phyloP scores from a whole-genome alignment of 2,113 vertebrate genomes.

The Toxostoma redivivum region DNA sequence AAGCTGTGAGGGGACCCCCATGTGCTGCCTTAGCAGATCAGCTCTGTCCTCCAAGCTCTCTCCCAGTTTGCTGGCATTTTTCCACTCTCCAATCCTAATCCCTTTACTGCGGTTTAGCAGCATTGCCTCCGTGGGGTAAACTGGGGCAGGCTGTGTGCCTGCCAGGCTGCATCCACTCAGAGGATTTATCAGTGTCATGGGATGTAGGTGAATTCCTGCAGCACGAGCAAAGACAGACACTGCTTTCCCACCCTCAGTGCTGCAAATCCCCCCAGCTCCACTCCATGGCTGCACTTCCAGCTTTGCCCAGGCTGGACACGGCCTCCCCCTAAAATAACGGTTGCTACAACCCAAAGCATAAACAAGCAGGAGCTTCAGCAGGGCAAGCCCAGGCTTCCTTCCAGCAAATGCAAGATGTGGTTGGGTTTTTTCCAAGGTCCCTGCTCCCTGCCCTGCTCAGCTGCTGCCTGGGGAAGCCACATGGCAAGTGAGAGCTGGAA shows the following conservation, averaged over 20 bases:
- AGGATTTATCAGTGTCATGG: neutral
- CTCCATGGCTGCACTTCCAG: neutral
- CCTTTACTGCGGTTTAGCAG: neutral
- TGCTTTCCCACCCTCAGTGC: neutral
- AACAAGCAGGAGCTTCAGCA: constrained; percentile 3
- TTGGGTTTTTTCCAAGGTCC: neutral
- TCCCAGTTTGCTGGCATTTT: neutral
- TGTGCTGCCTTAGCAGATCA: neutral
- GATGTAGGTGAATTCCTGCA: neutral
- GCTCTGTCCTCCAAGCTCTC: neutral
- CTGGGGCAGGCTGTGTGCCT: neutral
- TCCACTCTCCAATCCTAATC: neutral
- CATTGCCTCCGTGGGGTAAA: neutral
- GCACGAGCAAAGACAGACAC: neutral
- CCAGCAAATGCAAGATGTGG: neutral
- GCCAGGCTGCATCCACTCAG: neutral
- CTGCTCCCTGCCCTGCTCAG: neutral
- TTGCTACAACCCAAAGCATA: neutral
- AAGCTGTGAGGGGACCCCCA: neutral
- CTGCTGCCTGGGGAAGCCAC: neutral
- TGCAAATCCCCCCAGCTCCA: neutral
- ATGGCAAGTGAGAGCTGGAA: neutral
- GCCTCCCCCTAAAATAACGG: neutral
- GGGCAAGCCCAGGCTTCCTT: neutral
- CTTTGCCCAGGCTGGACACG: neutral